Evolutionary conservation across 2,888 invertebrate genomes (phyloP), one percentile per base, ranked within the genome.

Genomic region (Andrena praecox): DNA sequence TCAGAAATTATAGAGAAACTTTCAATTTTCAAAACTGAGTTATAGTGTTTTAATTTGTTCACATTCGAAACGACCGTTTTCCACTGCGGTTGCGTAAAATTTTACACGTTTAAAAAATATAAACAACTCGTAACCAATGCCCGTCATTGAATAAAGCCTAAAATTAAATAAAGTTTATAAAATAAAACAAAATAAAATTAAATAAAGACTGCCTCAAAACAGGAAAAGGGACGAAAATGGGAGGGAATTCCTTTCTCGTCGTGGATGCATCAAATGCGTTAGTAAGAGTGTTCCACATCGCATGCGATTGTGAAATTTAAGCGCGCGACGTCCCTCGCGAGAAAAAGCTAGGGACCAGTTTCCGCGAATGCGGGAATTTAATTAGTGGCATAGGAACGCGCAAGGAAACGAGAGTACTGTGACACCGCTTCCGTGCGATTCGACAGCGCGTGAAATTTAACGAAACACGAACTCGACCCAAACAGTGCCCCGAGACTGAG

Each of bases 301-400:
- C 27, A 80, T 31, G 35, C 42, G 48, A 59, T 31, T 7, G 31
- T 29, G 35, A 76, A 71, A 71, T 63, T 56, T 24, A 31, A 72
- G 3, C 20, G 33, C 52, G 33, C n/a, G 7, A 54, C 24, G 16
- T 33, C 31, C n/a, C 48, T 50, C 16, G 16, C 16, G 35, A 56
- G 35, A 24, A 16, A 24, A 16, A 20, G 35, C 10, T 62, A 12
- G 7, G 20, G 2, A 10, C 12, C n/a, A 42, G 27, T 35, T 29
- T 52, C 33, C 16, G 12, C 62, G 35, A 24, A n/a, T 1, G 20
- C 42, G 1, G 16, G 12, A 27, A 33, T 42, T 33, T 31, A 59
- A 33, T 74, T 48, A 31, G n/a, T 2, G 16, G 8, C 29, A 20
- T 10, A 24, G 24, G 12, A 56, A 24, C 10, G 20, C 27, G 54